Conservation (phyloP, 2,797 vertebrate genomes). For the Rhynchotus rufescens region DNA sequence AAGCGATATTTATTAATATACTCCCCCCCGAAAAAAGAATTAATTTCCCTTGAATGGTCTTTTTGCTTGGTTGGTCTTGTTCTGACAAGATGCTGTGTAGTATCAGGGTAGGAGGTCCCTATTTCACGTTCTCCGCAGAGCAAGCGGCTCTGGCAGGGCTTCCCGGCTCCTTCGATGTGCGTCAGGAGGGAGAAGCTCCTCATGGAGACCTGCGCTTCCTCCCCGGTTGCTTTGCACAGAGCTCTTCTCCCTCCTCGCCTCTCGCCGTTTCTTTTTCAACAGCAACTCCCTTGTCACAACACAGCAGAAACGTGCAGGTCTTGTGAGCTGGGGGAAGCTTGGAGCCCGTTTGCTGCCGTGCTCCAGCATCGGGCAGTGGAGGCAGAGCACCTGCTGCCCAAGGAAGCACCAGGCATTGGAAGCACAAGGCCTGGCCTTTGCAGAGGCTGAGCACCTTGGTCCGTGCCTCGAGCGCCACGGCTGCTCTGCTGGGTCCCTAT, state of each 20-base stretch:
- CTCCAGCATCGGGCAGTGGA: rapidly evolving
- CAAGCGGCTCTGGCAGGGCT: constrained; percentile 46
- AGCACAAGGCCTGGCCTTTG: rapidly evolving
- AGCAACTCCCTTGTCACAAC: rapidly evolving
- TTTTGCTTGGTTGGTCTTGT: neutral
- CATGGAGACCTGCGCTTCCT: constrained; percentile 12
- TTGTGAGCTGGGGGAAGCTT: neutral
- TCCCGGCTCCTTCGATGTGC: constrained; percentile 55
- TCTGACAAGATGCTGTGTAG: neutral
- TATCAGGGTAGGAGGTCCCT: neutral
- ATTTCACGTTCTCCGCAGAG: constrained; percentile 39
- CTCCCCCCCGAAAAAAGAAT: neutral
- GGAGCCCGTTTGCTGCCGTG: rapidly evolving
- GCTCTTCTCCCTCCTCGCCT: neutral
- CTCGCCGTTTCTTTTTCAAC: neutral
- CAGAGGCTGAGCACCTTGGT: rapidly evolving
- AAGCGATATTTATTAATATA: neutral
- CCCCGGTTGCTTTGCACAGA: constrained; percentile 46
- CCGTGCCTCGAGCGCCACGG: rapidly evolving
- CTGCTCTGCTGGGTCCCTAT: too few species aligned
- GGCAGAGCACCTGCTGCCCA: rapidly evolving
- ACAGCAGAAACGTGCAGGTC: neutral
- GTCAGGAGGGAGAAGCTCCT: constrained; percentile 35
- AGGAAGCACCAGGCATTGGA: rapidly evolving
- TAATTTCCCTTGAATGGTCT: neutral